A percentile compares a stretch with the other conserved stretches of the same genome.
phyloP scores from a whole-genome alignment of 1,140 invertebrate species.

The Cydia amplana region DNA sequence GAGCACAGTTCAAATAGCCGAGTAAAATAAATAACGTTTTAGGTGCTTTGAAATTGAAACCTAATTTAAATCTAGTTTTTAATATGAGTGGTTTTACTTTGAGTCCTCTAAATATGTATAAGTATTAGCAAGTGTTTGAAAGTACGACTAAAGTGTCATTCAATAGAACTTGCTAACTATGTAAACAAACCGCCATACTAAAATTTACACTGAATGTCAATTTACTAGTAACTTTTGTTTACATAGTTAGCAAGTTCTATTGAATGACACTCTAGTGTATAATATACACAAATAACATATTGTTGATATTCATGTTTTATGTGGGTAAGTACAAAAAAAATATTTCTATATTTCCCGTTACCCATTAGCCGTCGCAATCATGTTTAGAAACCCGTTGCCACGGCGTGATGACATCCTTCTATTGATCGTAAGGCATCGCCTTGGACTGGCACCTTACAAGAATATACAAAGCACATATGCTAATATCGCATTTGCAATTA shows the following conservation, averaged over 20 bases:
- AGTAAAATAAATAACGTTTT: background rate
- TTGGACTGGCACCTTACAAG: conserved; percentile 60
- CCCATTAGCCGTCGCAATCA: background rate
- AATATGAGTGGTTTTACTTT: background rate
- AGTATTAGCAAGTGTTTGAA: background rate
- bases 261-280: too few relatives aligned
- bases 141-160: background rate
- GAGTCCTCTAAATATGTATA: background rate
- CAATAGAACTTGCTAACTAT: too few relatives aligned
- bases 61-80: background rate
- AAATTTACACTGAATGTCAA: too few relatives aligned
- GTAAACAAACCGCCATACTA: too few relatives aligned
- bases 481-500: conserved; percentile 76
- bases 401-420: conserved; percentile 40
- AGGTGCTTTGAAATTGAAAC: background rate
- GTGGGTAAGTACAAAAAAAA: background rate
- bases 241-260: too few relatives aligned
- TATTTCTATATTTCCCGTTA: background rate
- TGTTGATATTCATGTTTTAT: too few relatives aligned
- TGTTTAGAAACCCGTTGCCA: conserved; percentile 27
- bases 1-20: conserved; percentile 35
- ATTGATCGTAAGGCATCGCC: conserved; percentile 54
- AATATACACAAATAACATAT: too few relatives aligned
- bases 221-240: too few relatives aligned
- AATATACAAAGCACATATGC: conserved; percentile 70